These are phyloP conservation scores for Microplitis mediator DNA, from an alignment of 1,140 invertebrate species.

Conservation along the genomic window DNA sequence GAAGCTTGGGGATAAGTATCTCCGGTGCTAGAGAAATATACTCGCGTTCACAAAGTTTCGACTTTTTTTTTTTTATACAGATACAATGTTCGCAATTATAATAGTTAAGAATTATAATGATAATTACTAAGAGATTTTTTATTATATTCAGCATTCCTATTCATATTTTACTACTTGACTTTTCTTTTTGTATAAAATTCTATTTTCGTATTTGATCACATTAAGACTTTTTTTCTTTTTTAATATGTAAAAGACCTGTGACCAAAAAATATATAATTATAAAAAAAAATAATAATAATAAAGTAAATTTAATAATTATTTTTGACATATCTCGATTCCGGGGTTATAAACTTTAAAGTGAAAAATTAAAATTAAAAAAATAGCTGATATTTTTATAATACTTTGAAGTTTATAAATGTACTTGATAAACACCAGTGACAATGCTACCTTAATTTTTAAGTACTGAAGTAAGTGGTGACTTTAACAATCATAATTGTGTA, in stretches of 20 bases:
- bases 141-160: background rate
- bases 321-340: background rate
- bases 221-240: background rate
- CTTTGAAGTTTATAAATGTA: too few relatives aligned
- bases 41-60: background rate
- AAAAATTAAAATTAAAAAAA: background rate
- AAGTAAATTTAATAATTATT: background rate
- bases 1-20: constrained; percentile 6
- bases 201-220: background rate
- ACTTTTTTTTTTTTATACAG: background rate
- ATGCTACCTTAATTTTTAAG: constrained; percentile 33
- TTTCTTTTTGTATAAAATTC: background rate
- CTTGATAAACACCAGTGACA: constrained; percentile 12
- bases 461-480: background rate
- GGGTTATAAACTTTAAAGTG: background rate
- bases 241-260: background rate
- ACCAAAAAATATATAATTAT: too few relatives aligned
- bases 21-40: background rate
- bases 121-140: background rate
- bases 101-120: constrained; percentile 33
- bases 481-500: background rate
- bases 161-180: background rate
- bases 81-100: constrained; percentile 50
- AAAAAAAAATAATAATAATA: too few relatives aligned
- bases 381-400: too few relatives aligned